These are phyloP conservation scores for Protobothrops flavoviridis DNA, from an alignment of 2,113 vertebrate species.

Conservation along the genomic window DNA sequence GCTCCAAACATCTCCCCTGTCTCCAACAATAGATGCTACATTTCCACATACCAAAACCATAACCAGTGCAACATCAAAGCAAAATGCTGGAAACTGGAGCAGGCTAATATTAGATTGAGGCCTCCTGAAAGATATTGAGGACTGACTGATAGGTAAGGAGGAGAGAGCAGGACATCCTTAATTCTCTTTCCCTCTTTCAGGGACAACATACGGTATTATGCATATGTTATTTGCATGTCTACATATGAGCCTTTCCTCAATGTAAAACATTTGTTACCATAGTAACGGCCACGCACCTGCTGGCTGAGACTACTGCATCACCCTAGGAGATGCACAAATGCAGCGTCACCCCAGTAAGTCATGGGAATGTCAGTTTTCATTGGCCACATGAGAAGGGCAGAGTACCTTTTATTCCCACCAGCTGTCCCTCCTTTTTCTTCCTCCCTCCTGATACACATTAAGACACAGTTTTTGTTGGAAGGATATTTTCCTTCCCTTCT, in stretches of 20 bases:
- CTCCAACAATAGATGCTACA: constrained; percentile 35
- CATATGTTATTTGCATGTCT: constrained; percentile 77
- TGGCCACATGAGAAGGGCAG: constrained; percentile 47
- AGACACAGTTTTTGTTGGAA: not conserved
- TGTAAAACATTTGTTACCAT: constrained; percentile 75
- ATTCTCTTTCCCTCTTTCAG: constrained; percentile 43
- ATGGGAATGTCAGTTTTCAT: constrained; percentile 54
- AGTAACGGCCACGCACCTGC: constrained; percentile 65
- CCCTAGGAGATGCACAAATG: constrained; percentile 55
- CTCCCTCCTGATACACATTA: not conserved
- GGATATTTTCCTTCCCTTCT: not conserved
- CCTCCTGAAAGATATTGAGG: constrained; percentile 50
- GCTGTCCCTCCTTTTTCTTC: not conserved
- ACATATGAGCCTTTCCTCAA: constrained; percentile 70
- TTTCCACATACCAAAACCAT: constrained; percentile 42
- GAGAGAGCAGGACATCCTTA: constrained; percentile 55
- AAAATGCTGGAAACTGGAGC: constrained; percentile 37
- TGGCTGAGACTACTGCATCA: constrained; percentile 64
- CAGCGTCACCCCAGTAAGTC: constrained; percentile 59
- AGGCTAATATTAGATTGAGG: constrained; percentile 59
- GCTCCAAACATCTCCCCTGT: constrained; percentile 39
- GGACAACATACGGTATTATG: constrained; percentile 59
- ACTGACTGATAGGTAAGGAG: not conserved
- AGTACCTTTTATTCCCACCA: not conserved
- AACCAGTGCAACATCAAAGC: constrained; percentile 63